Evolutionary conservation across 1,140 invertebrate species (phyloP), one percentile per base, ranked within the genome.

Genomic region (Bombus soroeensis): DNA sequence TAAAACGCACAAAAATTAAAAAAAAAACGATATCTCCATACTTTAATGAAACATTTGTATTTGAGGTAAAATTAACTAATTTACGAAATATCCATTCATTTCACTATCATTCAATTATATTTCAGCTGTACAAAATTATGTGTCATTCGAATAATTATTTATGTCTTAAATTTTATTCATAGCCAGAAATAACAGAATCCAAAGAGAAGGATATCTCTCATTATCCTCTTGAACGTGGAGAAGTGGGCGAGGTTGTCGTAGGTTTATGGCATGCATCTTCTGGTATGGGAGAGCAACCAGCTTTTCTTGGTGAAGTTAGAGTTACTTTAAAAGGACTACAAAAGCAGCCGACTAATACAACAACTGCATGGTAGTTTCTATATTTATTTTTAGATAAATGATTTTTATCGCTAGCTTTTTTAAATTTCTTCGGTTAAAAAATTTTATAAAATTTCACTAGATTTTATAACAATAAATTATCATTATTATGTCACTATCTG

Each of bases 1-100:
- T 96, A n/a, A 98, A 97, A 93, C 96, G 97, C 91, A 98, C 98
- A 28, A 98, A 98, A 95, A 97, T 97, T 70, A 97, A 97, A 93
- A 98, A 98, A 95, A 99, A 98, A 96, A 98, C 98, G 72, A 97
- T 97, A 86, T 97, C 97, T 93, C 98, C 98, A 39, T 97, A 97
- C 91, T 99, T 98, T 94, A 97, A 99, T 93, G 98, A 99, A 95
- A 97, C 96, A 85, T 98, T 98, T 95, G 96, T 97, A 92, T 98
- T 98, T 96, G 97, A 98, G 96, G 97, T 97, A 95, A 87, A 59
- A 66, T 72, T 68, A 59, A 77, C 82, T 66, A 32, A 62, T 32
- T 81, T 81, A 43, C 70, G 22, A 70, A 59, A 85, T 74, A 25
- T 76, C 70, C 83, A 41, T 43, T n/a, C 47, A 86, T 88, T 62